These are phyloP conservation scores for Lerista edwardsae DNA, from an alignment of 2,797 vertebrate species.

Conservation along the genomic window DNA sequence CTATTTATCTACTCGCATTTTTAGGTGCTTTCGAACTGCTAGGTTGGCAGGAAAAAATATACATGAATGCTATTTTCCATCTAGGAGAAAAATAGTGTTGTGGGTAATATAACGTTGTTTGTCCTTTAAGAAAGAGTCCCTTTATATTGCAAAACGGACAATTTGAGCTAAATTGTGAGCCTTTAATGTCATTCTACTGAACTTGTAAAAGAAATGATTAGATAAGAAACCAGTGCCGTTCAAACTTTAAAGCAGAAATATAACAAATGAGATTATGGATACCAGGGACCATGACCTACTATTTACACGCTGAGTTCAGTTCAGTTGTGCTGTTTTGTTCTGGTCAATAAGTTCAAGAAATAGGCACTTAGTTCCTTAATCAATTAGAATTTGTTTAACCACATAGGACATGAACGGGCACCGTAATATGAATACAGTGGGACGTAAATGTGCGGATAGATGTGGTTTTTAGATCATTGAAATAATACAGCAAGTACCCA, in stretches of 20 bases:
- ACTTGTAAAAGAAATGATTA: conserved; percentile 12
- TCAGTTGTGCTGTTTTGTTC: conserved; percentile 25
- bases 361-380: conserved; percentile 8
- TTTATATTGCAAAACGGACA: conserved; percentile 1
- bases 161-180: not conserved
- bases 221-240: not conserved
- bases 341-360: conserved; percentile 13
- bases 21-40: no score
- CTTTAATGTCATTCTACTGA: conserved; percentile 16
- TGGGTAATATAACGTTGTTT: not conserved
- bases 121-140: conserved; percentile 19
- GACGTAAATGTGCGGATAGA: not conserved
- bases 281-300: conserved; percentile 1
- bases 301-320: not conserved
- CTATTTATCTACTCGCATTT: no score
- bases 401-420: not conserved
- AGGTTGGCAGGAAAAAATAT: no score
- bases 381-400: conserved; percentile 8
- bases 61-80: conserved; percentile 20
- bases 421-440: conserved; percentile 13
- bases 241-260: conserved; percentile 12
- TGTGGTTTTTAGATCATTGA: not conserved
- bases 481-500: not conserved
- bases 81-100: not conserved
- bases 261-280: conserved; percentile 16